Evolutionary conservation across 2,113 vertebrate genomes (phyloP).

Genomic region (Plectropomus leopardus): DNA sequence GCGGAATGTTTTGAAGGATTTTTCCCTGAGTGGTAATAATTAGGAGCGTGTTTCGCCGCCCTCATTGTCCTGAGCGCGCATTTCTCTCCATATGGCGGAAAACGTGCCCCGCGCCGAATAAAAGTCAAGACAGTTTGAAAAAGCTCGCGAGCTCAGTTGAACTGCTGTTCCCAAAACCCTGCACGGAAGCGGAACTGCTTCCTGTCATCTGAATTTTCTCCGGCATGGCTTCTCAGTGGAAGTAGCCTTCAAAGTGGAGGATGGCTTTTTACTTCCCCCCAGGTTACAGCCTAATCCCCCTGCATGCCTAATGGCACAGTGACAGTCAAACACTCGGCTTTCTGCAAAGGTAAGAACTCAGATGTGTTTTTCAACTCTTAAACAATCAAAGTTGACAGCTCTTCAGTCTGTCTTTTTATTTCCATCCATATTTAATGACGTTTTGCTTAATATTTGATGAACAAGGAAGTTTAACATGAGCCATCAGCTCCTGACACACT

Average conservation of each 20-base stretch:
- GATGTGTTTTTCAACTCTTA: conserved; percentile 2
- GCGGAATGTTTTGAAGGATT: conserved; percentile 26
- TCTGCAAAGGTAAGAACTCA: conserved; percentile 68
- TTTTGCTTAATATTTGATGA: conserved; percentile 46
- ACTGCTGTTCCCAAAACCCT: conserved; percentile 16
- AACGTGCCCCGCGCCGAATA: conserved; percentile 20
- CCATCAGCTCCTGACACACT: neutral
- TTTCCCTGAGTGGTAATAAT: conserved; percentile 34
- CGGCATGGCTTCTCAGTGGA: conserved; percentile 53
- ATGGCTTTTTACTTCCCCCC: conserved; percentile 55
- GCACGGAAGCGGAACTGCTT: conserved; percentile 27
- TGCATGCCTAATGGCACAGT: conserved; percentile 60
- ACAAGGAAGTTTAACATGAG: conserved; percentile 6
- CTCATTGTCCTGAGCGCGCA: conserved; percentile 42
- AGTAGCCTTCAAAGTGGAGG: conserved; percentile 61
- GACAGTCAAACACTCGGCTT: conserved; percentile 41
- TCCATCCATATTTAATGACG: conserved; percentile 36
- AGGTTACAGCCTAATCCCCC: conserved; percentile 37
- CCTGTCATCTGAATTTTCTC: conserved; percentile 39
- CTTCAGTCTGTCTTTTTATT: conserved; percentile 5
- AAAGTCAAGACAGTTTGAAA: conserved; percentile 18
- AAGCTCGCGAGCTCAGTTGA: neutral
- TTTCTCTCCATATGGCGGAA: conserved; percentile 42
- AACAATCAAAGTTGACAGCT: conserved; percentile 2
- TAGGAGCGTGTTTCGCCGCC: conserved; percentile 22